Evolutionary conservation across 2,888 invertebrate species (phyloP).

Genomic region (Dicycla oo): DNA sequence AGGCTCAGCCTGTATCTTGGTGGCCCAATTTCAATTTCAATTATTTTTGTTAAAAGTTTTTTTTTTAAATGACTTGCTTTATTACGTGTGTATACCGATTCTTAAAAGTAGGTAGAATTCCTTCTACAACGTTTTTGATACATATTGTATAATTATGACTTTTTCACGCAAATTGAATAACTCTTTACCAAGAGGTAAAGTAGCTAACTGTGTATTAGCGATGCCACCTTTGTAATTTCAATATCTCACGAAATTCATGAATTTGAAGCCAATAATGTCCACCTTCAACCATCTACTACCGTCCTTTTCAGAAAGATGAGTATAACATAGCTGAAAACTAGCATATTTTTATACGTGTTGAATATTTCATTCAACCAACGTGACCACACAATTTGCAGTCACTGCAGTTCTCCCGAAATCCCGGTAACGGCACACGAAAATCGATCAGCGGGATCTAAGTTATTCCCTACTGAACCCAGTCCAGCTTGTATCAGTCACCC

Average conservation of each 20-base stretch:
- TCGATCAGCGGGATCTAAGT: constrained; percentile 41
- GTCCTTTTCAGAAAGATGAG: background rate
- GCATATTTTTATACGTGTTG: background rate
- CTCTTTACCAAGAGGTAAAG: background rate
- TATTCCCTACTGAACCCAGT: constrained; percentile 24
- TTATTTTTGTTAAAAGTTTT: too few species aligned
- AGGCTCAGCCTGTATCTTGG: too few species aligned
- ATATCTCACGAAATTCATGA: background rate
- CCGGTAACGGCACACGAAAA: constrained; percentile 25
- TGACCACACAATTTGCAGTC: constrained; percentile 28
- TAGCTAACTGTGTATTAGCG: background rate
- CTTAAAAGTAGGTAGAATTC: too few species aligned
- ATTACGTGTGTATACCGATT: too few species aligned
- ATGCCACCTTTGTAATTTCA: background rate
- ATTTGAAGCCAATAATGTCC: background rate
- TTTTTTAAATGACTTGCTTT: too few species aligned
- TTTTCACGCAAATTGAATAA: too few species aligned
- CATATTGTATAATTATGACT: too few species aligned
- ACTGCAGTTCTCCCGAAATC: constrained; percentile 41
- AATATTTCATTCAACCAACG: constrained; percentile 16
- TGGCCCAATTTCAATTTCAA: too few species aligned
- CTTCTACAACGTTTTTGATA: too few species aligned
- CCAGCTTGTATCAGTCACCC: constrained; percentile 40
- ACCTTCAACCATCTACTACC: background rate
- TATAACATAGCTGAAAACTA: background rate